A percentile compares a stretch with the other conserved stretches of the same genome.
phyloP scores from a whole-genome alignment of 2,797 vertebrate genomes.

The Phyllotis vaccarum region DNA sequence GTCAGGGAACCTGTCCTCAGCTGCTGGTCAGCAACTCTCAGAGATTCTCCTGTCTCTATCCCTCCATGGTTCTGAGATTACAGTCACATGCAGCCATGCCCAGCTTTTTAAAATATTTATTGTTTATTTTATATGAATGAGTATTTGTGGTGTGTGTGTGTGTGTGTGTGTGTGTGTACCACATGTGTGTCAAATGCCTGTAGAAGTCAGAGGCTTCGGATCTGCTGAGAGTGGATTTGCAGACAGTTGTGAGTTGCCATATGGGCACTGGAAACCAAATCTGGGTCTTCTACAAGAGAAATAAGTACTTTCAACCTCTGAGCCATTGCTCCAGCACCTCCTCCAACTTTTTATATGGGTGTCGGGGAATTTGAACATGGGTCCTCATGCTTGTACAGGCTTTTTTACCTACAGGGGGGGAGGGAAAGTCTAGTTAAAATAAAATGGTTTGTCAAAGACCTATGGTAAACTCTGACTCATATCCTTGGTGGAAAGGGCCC shows the following conservation, averaged over 20 bases:
- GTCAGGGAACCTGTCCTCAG: neutral
- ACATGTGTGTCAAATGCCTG: neutral
- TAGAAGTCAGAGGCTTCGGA: neutral
- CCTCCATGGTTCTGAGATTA: neutral
- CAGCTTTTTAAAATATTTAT: neutral
- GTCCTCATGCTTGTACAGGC: neutral
- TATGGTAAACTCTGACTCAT: conserved; percentile 10
- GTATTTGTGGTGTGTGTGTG: neutral
- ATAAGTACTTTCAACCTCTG: neutral
- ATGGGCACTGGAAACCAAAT: neutral
- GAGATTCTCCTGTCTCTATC: neutral
- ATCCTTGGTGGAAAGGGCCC: neutral
- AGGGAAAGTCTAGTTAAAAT: neutral
- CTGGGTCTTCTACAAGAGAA: neutral
- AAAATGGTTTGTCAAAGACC: conserved; percentile 4
- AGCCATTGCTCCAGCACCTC: neutral
- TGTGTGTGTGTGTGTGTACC: neutral
- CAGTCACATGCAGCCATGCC: neutral
- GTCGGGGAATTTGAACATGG: neutral
- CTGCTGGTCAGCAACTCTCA: neutral
- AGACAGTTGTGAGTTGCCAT: neutral
- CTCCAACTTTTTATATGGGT: neutral
- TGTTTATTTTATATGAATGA: neutral
- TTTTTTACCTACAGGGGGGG: too few relatives aligned
- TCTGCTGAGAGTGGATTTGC: neutral